Percentiles rank a stretch among this genome's conserved stretches.
phyloP scores from a whole-genome alignment of 2,113 vertebrate genomes.

The Festucalex cinctus region DNA sequence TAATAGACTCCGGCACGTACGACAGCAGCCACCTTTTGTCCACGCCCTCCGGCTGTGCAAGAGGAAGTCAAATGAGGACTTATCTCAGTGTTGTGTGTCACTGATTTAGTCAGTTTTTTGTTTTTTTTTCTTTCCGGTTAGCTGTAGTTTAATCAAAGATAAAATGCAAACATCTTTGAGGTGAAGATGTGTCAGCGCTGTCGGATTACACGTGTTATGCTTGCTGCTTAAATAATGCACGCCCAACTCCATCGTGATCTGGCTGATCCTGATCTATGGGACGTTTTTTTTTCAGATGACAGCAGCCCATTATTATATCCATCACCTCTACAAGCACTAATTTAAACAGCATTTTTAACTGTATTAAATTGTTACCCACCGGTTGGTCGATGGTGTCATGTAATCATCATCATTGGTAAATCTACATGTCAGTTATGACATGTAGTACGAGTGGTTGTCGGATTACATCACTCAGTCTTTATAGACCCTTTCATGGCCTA shows the following conservation, averaged over 20 bases:
- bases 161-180: conserved; percentile 32
- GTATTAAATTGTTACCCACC: neutral
- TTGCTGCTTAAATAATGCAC: conserved; percentile 42
- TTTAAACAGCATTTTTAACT: neutral
- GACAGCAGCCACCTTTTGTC: conserved; percentile 32
- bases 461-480: too few species aligned
- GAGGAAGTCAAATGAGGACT: conserved; percentile 34
- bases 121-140: neutral
- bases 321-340: neutral
- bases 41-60: conserved; percentile 28
- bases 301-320: neutral
- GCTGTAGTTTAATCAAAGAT: conserved; percentile 18
- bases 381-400: too few species aligned
- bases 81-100: conserved; percentile 29
- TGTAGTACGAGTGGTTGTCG: too few species aligned
- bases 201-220: neutral
- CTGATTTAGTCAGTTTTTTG: conserved; percentile 37
- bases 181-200: neutral
- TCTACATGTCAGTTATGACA: too few species aligned
- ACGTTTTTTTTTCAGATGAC: conserved; percentile 1
- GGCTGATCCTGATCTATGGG: neutral
- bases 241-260: conserved; percentile 16
- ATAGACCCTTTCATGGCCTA: too few species aligned
- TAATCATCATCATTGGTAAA: too few species aligned
- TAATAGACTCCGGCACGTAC: conserved; percentile 45